These are phyloP conservation scores for Yponomeuta sedellus DNA, from an alignment of 2,888 invertebrate genomes.

Conservation along the genomic window DNA sequence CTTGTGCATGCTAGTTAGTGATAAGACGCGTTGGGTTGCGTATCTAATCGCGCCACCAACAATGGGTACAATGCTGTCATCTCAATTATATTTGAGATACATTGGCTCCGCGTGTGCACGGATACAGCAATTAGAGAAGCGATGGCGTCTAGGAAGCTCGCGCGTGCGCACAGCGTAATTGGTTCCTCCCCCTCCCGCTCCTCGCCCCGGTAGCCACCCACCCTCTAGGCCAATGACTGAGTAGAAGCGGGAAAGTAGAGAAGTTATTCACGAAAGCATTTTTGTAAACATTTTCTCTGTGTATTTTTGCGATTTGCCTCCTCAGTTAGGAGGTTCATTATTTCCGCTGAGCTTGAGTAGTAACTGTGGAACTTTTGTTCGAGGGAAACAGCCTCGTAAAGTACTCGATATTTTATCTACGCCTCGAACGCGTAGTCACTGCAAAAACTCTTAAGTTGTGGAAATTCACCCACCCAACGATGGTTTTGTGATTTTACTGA, in stretches of 20 bases:
- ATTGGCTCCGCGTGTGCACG: conserved; percentile 40
- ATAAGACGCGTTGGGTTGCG: not conserved
- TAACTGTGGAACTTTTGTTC: too few relatives aligned
- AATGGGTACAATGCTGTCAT: conserved; percentile 40
- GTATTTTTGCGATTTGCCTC: conserved; percentile 3
- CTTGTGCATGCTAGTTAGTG: too few relatives aligned
- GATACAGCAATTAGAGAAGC: conserved; percentile 66
- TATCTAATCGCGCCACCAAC: conserved; percentile 37
- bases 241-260: not conserved
- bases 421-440: too few relatives aligned
- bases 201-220: conserved; percentile 14
- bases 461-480: too few relatives aligned
- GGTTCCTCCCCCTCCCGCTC: conserved; percentile 40
- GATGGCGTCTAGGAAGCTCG: conserved; percentile 42
- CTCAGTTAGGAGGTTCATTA: not conserved
- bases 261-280: not conserved
- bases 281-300: conserved; percentile 7
- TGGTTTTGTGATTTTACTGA: too few relatives aligned
- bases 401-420: too few relatives aligned
- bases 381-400: too few relatives aligned
- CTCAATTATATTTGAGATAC: conserved; percentile 60
- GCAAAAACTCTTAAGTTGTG: too few relatives aligned
- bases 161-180: conserved; percentile 70
- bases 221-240: not conserved
- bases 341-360: not conserved